Evolutionary conservation across 2,113 vertebrate genomes (phyloP), one percentile per base, ranked within the genome.

Genomic region (Panurus biarmicus): DNA sequence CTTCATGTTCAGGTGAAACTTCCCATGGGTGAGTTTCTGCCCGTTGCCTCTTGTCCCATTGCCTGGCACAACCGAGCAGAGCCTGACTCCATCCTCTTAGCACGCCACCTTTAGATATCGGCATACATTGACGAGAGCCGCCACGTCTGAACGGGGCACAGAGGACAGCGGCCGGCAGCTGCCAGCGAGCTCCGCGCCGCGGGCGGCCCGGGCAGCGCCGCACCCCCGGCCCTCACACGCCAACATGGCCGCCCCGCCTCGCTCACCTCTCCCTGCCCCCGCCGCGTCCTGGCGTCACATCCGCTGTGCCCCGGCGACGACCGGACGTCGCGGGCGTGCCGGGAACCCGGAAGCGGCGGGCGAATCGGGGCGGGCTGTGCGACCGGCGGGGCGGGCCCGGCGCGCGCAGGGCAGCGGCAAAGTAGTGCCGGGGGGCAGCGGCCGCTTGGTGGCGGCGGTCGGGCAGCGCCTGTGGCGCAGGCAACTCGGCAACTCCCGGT

Each of bases 151-250:
- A 9, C 29, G 5, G 7, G 35, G 11, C 33, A 24, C 14, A 23
- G 21, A 35, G 33, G 21, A 48, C 23, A 9, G 81, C 36, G 7
- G 54, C n/a, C 14, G 7, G 7, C 47, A 10, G n/a, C 9, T 12
- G 22, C 45, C 56, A 4, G 1, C 1, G 10, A 9, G 2, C 10
- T 17, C 57, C 3, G 19, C 2, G 50, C 35, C 2, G 10, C 35
- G 3, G 65, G 10, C 16, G 7, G 4, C 6, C 5, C 3, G 14
- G 4, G 14, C 45, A 20, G 1, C 1, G 5, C 40, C 23, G 2
- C 21, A 3, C 2, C 1, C 1, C 1, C 8, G 0, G 5, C 21
- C 40, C 24, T 14, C 47, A 38, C 3, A 1, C 3, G 1, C 6
- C 67, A 71, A 36, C 54, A 85, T 38, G 70, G 65, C 83, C 5